phyloP scores from a whole-genome alignment of 1,140 invertebrate species.

The Lepidurus packardi region DNA sequence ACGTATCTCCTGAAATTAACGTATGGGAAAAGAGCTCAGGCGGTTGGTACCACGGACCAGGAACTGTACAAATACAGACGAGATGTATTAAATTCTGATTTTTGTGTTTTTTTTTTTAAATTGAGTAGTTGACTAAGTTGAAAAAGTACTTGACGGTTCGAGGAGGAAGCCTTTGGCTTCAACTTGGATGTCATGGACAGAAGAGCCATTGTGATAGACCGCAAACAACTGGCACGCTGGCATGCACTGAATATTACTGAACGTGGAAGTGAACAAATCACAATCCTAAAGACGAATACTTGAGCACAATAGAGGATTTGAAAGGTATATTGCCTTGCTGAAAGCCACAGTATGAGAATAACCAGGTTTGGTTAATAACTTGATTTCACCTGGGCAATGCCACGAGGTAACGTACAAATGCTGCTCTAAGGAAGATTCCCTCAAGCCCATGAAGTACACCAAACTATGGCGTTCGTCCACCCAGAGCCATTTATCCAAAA shows the following conservation, averaged over 20 bases:
- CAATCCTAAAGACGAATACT: slow-evolving; percentile 55
- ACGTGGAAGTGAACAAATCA: slow-evolving; percentile 76
- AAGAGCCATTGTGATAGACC: slow-evolving; percentile 57
- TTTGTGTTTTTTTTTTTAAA: too few species aligned
- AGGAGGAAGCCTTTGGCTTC: slow-evolving; percentile 62
- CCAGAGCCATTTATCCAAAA: slow-evolving; percentile 69
- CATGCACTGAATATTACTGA: slow-evolving; percentile 76
- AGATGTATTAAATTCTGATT: neutral
- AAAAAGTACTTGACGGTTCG: slow-evolving; percentile 53
- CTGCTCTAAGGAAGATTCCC: slow-evolving; percentile 72
- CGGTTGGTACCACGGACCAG: slow-evolving; percentile 55
- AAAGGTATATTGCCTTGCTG: slow-evolving; percentile 42
- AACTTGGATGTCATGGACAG: slow-evolving; percentile 59
- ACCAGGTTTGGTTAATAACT: slow-evolving; percentile 64
- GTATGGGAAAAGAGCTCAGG: slow-evolving; percentile 69
- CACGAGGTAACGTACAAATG: slow-evolving; percentile 75
- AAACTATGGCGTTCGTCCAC: slow-evolving; percentile 62
- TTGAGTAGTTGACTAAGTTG: too few species aligned
- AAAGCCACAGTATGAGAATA: slow-evolving; percentile 73
- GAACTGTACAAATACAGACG: slow-evolving; percentile 40
- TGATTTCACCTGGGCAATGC: slow-evolving; percentile 53
- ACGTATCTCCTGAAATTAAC: slow-evolving; percentile 62
- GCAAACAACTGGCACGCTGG: slow-evolving; percentile 73
- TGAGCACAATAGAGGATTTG: neutral
- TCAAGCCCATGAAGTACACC: slow-evolving; percentile 74